Conservation (phyloP, 2,113 vertebrate genomes). For the Tachuris rubrigastra region DNA sequence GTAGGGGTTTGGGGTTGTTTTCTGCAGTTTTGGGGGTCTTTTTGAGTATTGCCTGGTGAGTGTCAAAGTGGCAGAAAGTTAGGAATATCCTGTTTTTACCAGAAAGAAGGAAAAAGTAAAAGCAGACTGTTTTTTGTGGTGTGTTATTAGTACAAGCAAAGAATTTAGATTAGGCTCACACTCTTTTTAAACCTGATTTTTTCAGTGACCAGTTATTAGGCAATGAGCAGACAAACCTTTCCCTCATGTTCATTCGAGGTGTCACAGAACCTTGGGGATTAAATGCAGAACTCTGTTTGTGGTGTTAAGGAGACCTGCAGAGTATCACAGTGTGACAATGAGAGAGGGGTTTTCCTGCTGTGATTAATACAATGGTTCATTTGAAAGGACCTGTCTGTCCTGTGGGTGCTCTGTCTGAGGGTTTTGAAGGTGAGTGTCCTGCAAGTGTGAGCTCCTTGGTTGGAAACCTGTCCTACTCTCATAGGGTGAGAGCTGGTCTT, state of each 20-base stretch:
- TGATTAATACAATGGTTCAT: not conserved
- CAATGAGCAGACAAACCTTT: not conserved
- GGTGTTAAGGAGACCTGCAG: not conserved
- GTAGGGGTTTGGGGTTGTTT: not conserved
- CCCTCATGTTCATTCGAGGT: not conserved
- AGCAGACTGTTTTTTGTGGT: not conserved
- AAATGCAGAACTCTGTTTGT: not conserved
- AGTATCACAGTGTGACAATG: not conserved
- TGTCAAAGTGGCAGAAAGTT: not conserved
- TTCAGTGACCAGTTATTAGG: not conserved
- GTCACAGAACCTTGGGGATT: not conserved
- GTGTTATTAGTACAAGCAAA: not conserved
- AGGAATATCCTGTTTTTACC: not conserved
- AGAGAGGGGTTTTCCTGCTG: not conserved
- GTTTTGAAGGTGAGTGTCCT: not conserved
- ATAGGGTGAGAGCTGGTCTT: not conserved
- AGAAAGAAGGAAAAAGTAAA: not conserved
- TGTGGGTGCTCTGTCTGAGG: not conserved
- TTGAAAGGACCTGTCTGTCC: not conserved
- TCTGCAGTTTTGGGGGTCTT: not conserved
- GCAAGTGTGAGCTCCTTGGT: not conserved
- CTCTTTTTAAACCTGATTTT: not conserved
- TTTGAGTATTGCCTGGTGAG: not conserved
- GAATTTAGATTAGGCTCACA: not conserved
- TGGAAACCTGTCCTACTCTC: not conserved